Evolutionary conservation across 2,888 invertebrate genomes (phyloP), one percentile per base, ranked within the genome.

Genomic region (Cylindroiulus punctatus): DNA sequence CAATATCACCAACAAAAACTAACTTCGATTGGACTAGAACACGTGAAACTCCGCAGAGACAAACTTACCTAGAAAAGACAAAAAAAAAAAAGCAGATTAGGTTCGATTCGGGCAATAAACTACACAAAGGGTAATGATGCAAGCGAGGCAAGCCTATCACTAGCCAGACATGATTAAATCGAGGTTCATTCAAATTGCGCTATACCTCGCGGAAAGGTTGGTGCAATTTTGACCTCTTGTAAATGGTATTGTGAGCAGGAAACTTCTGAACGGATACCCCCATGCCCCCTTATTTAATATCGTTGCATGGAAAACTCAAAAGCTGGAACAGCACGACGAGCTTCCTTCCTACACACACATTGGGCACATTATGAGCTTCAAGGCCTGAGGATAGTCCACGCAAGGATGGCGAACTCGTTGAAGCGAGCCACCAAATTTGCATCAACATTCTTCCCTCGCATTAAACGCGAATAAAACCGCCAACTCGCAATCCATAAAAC

Each of bases 391-490:
- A 5, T 4, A n/a, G 22, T 76, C 65, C 22, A 1, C n/a, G 5
- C 57, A 26, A 65, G 30, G 76, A 30, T 76, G 14, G 76, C 30
- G 30, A 26, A 30, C 30, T 30, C 76, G 30, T 14, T 76, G 30
- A 30, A 76, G 76, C 76, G 76, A 22, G 76, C 14, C 8, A 0
- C 0, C 65, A 36, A 76, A 65, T 76, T 76, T 76, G 76, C 76
- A 30, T 76, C 26, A 0, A 22, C 76, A 76, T 76, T 76, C 76
- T 22, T 76, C 30, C 76, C 22, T 12, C 76, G 76, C 14, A 76
- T 30, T 26, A 76, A 76, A 76, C 76, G 12, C 76, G 65, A 5
- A 57, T 57, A 36, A 57, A 57, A 57, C 52, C 52, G 52, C n/a
- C 10, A 65, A 22, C 76, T 76, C 30, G 30, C 30, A 30, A 76